Percentiles rank a stretch among this genome's conserved stretches.
phyloP scores from a whole-genome alignment of 2,797 vertebrate genomes.

The Salarias fasciatus region DNA sequence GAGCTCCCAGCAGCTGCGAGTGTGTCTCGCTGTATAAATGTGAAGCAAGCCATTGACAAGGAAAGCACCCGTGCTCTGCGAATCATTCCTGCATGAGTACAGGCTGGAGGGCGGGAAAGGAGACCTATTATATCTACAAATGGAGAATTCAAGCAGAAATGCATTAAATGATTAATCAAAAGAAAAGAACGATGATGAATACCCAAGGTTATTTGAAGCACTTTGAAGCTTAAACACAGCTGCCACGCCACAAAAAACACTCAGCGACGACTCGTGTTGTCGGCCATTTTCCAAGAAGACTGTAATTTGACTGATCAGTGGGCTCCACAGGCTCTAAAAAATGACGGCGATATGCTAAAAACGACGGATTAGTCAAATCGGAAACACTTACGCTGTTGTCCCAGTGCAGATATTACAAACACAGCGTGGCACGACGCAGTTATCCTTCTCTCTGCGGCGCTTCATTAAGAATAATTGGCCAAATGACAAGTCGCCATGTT shows the following conservation, averaged over 20 bases:
- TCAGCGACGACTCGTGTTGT: not conserved
- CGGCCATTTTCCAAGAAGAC: conserved; percentile 2
- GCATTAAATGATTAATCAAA: conserved; percentile 2
- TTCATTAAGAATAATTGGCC: conserved; percentile 80
- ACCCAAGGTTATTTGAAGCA: not conserved
- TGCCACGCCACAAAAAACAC: too few species aligned
- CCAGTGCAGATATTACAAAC: conserved; percentile 57
- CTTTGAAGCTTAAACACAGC: not conserved
- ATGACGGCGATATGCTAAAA: conserved; percentile 31
- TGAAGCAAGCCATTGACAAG: conserved; percentile 49
- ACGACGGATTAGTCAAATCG: conserved; percentile 44
- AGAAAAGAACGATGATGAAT: not conserved
- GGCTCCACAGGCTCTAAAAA: conserved; percentile 23
- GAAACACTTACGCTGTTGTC: conserved; percentile 47
- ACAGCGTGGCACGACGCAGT: conserved; percentile 52
- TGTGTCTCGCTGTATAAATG: conserved; percentile 59
- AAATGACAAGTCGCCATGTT: conserved; percentile 76
- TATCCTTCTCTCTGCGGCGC: conserved; percentile 59
- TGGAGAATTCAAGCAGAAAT: conserved; percentile 1
- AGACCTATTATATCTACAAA: not conserved
- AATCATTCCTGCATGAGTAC: conserved; percentile 29
- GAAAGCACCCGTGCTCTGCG: conserved; percentile 31
- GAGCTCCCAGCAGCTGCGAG: conserved; percentile 70
- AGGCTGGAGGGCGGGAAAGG: not conserved
- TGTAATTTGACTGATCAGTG: conserved; percentile 35